A percentile compares a stretch with the other conserved stretches of the same genome.
Evolutionary conservation across 1,140 invertebrate genomes (phyloP).

Genomic region (Ceratina calcarata): DNA sequence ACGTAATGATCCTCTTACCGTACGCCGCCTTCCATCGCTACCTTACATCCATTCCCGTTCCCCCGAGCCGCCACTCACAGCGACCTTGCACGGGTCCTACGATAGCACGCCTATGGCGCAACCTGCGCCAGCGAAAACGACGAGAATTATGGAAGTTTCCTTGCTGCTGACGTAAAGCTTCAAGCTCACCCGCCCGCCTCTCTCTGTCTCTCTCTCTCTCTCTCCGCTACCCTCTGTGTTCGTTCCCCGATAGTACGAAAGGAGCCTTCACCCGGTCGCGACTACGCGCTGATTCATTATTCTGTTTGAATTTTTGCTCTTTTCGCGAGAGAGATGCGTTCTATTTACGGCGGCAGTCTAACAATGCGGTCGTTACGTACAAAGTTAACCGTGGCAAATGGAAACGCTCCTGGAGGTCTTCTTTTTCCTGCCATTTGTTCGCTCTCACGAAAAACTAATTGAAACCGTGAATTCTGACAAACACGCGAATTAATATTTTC

Average conservation of each 20-base stretch:
- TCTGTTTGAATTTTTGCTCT: conserved; percentile 62
- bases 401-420: background rate
- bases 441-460: too few relatives aligned
- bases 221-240: conserved; percentile 24
- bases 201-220: conserved; percentile 25
- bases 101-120: conserved; percentile 2
- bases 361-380: conserved; percentile 29
- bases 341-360: conserved; percentile 24
- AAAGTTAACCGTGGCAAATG: background rate
- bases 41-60: conserved; percentile 22
- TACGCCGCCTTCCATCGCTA: conserved; percentile 33
- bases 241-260: conserved; percentile 30
- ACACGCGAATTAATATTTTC: too few relatives aligned
- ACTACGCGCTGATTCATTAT: conserved; percentile 61
- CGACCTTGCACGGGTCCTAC: conserved; percentile 9
- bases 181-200: conserved; percentile 36
- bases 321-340: conserved; percentile 29
- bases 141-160: conserved; percentile 67
- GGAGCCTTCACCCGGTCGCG: conserved; percentile 14
- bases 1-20: conserved; percentile 44
- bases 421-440: background rate
- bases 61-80: conserved; percentile 30
- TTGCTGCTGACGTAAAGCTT: conserved; percentile 61
- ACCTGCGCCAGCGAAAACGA: conserved; percentile 62
- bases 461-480: too few relatives aligned